Base-by-base conservation (phyloP, 2,113 vertebrate species). In the Antidorcas marsupialis region DNA sequence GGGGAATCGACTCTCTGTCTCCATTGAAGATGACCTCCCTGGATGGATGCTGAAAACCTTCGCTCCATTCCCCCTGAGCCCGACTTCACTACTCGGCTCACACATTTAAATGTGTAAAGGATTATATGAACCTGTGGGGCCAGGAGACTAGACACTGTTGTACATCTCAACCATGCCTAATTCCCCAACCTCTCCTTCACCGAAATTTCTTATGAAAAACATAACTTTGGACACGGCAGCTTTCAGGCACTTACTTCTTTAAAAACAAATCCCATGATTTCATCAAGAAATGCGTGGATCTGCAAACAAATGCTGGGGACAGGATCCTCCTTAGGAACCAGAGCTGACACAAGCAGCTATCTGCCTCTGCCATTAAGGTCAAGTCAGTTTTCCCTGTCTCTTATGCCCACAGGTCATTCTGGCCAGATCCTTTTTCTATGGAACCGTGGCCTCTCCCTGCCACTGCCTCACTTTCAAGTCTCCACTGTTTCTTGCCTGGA, bases 121-220 rank as follows among this genome's bases (percentile, higher is more conserved):
- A 87, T 9, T 36, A 39, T 2, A 14, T 0, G 9, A 50, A 83
- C 53, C 5, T 2, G 19, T 4, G 12, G 16, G n/a, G 15, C 96
- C 28, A 47, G 30, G 45, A 59, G n/a, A 62, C 19, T 3, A 15
- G 9, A 39, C 4, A 15, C 0, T 1, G 2, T 6, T 4, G 43
- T 28, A 43, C 8, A 45, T 19, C 64, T 67, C 27, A n/a, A 43
- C 25, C 17, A 17, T 21, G 27, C 43, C 85, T 47, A 28, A 21
- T 28, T 64, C 47, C 55, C 43, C 19, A 45, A 30, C 25, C 28
- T 25, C 17, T 57, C 52, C 45, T 53, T 82, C 1, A 43, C n/a
- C 1, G 1, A 11, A 47, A 64, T 50, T 43, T 81, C 84, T 78
- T 33, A 71, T 4, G 30, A 88, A 86, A 86, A 57, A 52, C 13